Base-by-base conservation (phyloP, 1,140 invertebrate genomes). In the Thrips palmi region DNA sequence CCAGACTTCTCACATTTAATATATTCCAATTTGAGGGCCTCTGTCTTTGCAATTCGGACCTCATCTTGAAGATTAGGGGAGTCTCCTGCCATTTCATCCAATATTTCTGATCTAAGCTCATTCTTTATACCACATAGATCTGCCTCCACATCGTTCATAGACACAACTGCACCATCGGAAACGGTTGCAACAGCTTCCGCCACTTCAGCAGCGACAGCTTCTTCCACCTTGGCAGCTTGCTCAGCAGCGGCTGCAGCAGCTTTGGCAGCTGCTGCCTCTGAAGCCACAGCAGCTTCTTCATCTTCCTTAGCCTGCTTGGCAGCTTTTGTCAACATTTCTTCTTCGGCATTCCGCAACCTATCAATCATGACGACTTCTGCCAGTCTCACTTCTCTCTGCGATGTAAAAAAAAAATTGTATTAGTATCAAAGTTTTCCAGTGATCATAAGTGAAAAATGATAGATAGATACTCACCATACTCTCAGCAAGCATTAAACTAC, bases 401-500 rank as follows among this genome's bases (percentile, higher is more conserved):
- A 27, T 8, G 12, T 8, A 27, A 27, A 27, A 27, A 27, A 27
- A 7, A 7, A 27, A 27, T 27, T 27, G n/a, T n/a, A n/a, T n/a
- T n/a, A n/a, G n/a, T n/a, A n/a, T n/a, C n/a, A n/a, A n/a, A n/a
- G n/a, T n/a, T n/a, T n/a, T n/a, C n/a, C n/a, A n/a, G n/a, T n/a
- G n/a, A n/a, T n/a, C n/a, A n/a, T n/a, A n/a, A n/a, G n/a, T n/a
- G n/a, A n/a, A n/a, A n/a, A n/a, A n/a, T n/a, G n/a, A n/a, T n/a
- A n/a, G n/a, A n/a, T n/a, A n/a, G 15, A 18, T 30, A 57, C 67
- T 63, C 60, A 86, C 81, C 71, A 77, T 82, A 48, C 79, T 84
- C 46, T 86, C 81, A 57, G 82, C 79, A 31, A 85, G 54, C n/a
- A 86, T 55, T 11, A 86, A 61, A 50, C 71, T 71, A 33, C 74